Base-by-base conservation (phyloP, 2,888 invertebrate species). In the Nezara viridula region DNA sequence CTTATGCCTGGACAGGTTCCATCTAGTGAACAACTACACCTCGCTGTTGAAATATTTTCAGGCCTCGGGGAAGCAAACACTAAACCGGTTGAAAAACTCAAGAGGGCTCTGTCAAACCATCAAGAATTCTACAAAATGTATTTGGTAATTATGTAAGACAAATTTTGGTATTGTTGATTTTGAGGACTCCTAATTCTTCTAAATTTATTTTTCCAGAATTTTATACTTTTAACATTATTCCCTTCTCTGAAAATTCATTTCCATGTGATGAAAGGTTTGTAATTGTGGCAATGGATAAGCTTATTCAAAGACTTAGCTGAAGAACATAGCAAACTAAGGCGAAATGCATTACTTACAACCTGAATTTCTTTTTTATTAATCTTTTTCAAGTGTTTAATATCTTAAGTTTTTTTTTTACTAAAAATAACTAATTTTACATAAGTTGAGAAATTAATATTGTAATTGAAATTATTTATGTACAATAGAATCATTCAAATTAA, bases 121-220 rank as follows among this genome's bases (percentile, higher is more conserved):
- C 96, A 96, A 89, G 95, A 96, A 87, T 99, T 98, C 92, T 96
- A 97, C 92, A 97, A 97, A 92, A 96, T 98, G 91, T 99, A 98
- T 92, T 93, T 98, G 92, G 95, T 95, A 92, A 92, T 93, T 37
- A 73, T 60, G 60, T 73, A 19, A 73, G 6, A 37, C 92, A 19
- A 86, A 50, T 21, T 32, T 40, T 52, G 86, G 86, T 44, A 60
- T 73, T 32, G 32, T 50, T 21, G 21, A 21, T 86, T 37, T 24
- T 9, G 5, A 85, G 0, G 85, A 85, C 0, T 85, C 24, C n/a
- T n/a, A n/a, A 0, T 37, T 37, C 66, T 73, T 37, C 6, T 16
- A 27, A 16, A 9, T 14, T 32, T 60, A 60, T 0, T 47, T 77
- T 88, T 16, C 60, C 50, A 47, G 21, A 52, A 24, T 52, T 52